Percentiles rank a stretch among this genome's conserved stretches.
phyloP scores from a whole-genome alignment of 2,113 vertebrate species.

The Calyptommatus sinebrachiatus region DNA sequence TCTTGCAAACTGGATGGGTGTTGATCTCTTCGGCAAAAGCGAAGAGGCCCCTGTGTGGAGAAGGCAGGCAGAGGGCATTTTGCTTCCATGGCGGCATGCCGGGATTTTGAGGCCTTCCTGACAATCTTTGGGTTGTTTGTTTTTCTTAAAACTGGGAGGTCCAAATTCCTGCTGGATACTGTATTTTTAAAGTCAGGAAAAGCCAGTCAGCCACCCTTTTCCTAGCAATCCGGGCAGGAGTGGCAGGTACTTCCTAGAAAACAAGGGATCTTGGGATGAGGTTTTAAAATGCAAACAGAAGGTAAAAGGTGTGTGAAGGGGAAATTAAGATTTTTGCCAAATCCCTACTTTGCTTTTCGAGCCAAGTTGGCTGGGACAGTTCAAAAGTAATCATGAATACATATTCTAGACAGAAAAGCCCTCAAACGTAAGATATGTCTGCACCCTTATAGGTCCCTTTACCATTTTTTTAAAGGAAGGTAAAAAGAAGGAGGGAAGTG shows the following conservation, averaged over 20 bases:
- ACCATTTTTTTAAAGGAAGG: constrained; percentile 21
- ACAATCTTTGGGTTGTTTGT: constrained; percentile 66
- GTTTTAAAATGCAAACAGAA: constrained; percentile 31
- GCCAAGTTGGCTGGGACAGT: constrained; percentile 44
- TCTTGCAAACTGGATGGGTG: constrained; percentile 20
- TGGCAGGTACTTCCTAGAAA: constrained; percentile 65
- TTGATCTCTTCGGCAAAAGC: constrained; percentile 25
- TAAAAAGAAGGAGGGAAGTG: constrained; percentile 34
- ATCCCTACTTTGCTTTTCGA: constrained; percentile 23
- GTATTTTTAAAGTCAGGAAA: constrained; percentile 60
- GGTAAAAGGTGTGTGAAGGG: constrained; percentile 22
- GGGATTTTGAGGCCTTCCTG: constrained; percentile 52
- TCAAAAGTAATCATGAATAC: constrained; percentile 62
- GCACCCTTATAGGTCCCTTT: constrained; percentile 56
- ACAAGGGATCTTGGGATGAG: constrained; percentile 20
- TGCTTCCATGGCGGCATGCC: constrained; percentile 49
- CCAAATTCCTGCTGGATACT: constrained; percentile 67
- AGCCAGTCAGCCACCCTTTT: constrained; percentile 28
- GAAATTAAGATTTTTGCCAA: constrained; percentile 21
- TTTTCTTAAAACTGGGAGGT: constrained; percentile 62
- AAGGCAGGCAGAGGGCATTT: constrained; percentile 29
- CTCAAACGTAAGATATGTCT: constrained; percentile 60
- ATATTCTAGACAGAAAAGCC: constrained; percentile 66
- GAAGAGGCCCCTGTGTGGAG: constrained; percentile 44
- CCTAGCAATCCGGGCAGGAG: constrained; percentile 35